phyloP scores from a whole-genome alignment of 2,113 vertebrate species.

The Dasyornis broadbenti region DNA sequence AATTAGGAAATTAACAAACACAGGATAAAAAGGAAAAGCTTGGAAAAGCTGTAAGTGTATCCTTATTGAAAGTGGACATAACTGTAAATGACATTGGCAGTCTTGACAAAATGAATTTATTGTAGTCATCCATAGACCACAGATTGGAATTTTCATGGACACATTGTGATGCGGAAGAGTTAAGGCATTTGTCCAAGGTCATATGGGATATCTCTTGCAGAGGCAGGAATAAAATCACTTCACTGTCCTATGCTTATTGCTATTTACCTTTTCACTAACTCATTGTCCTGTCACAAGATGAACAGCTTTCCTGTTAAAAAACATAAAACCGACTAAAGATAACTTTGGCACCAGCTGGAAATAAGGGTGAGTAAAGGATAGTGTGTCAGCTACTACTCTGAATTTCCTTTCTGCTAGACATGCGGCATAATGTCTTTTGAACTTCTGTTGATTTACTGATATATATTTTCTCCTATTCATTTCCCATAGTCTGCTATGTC shows the following conservation, averaged over 20 bases:
- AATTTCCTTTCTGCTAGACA: slow-evolving; percentile 22
- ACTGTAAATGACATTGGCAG: not conserved
- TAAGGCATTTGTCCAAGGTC: not conserved
- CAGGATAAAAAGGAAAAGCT: rapidly evolving
- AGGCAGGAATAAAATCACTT: not conserved
- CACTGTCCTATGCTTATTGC: rapidly evolving
- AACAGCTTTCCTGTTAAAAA: not conserved
- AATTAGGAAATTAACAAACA: not conserved
- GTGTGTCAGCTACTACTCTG: not conserved
- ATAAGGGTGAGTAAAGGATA: not conserved
- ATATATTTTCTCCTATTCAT: slow-evolving; percentile 18
- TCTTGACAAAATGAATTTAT: not conserved
- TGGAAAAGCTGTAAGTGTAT: not conserved
- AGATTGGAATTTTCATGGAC: not conserved
- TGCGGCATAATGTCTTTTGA: not conserved
- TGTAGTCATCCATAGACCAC: not conserved
- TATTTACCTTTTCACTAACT: not conserved
- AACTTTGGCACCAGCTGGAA: not conserved
- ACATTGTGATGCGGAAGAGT: not conserved
- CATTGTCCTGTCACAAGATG: not conserved
- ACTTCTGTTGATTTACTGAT: slow-evolving; percentile 46
- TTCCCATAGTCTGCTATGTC: slow-evolving; percentile 24
- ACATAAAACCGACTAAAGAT: not conserved
- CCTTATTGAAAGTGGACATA: not conserved
- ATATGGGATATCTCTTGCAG: not conserved